Conservation (phyloP, 1,140 invertebrate genomes). For the Argopecten irradians region DNA sequence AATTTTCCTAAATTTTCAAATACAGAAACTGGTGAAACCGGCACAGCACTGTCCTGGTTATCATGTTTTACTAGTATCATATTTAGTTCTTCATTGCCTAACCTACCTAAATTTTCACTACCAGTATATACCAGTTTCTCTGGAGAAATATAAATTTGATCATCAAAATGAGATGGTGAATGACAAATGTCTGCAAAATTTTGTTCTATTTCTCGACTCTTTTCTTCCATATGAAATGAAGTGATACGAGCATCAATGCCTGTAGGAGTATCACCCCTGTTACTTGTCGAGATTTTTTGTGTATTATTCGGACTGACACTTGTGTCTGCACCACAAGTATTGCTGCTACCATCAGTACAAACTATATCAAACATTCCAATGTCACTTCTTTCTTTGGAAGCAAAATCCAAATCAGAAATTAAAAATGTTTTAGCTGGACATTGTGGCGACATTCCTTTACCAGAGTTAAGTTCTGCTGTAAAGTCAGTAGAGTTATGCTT, state of each 20-base stretch:
- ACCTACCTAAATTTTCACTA: not conserved
- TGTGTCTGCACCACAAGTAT: too few species aligned
- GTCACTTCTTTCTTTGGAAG: not conserved
- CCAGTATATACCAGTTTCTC: not conserved
- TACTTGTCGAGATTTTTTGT: too few species aligned
- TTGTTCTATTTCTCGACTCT: not conserved
- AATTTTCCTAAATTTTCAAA: constrained; percentile 2
- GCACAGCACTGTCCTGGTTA: not conserved
- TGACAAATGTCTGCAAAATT: not conserved
- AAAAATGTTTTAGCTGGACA: not conserved
- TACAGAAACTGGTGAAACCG: not conserved
- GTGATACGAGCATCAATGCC: not conserved
- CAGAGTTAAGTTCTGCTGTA: not conserved
- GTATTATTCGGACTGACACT: too few species aligned
- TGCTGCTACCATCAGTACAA: too few species aligned
- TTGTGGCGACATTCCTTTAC: too few species aligned
- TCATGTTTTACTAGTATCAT: too few species aligned
- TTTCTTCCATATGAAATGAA: not conserved
- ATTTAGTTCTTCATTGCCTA: not conserved
- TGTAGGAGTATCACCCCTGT: not conserved
- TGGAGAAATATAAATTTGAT: not conserved
- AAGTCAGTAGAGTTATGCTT: not conserved
- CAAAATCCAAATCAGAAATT: not conserved
- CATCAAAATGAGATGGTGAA: not conserved
- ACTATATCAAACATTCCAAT: not conserved